Base-by-base conservation (phyloP, 1,140 invertebrate species). In the Spodoptera litura region DNA sequence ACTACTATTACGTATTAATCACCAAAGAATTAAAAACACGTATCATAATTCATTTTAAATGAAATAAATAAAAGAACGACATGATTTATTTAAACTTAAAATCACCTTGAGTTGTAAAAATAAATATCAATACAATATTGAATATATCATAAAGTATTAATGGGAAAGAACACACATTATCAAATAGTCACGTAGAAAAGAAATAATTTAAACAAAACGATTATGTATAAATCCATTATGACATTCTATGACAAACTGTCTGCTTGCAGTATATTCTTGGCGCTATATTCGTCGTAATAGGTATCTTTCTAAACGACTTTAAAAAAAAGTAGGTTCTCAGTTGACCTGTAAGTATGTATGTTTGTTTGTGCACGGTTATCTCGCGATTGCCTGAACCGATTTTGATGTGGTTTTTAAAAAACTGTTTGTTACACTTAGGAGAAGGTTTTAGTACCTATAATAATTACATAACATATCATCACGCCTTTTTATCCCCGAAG, bases 161-260 rank as follows among this genome's bases (percentile, higher is more conserved):
- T 88, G 85, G 81, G 79, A 79, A 84, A 81, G 78, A 44, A 64
- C 35, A 79, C 85, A 80, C 80, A 85, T 86, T 82, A 83, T 56
- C 53, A 31, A 55, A 87, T 88, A 89, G 89, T 86, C 90, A 92
- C 89, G 90, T 84, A 85, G 78, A 35, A 76, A 87, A 86, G 49
- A 71, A 62, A 90, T 91, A 88, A 85, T 88, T 92, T 87, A 92
- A 83, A 56, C 31, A 15, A 78, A 85, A 83, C 82, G 87, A 89
- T 89, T 88, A 84, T 56, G 66, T 31, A 52, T 81, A 83, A 88
- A 62, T 73, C 80, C 61, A 78, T 78, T 86, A 83, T 88, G 89
- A 87, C 87, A 79, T 78, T 79, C 64, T 89, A 83, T 85, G 83
- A 88, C 78, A 82, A 75, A 85, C 62, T 81, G 31, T 44, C 53